Evolutionary conservation across 2,113 vertebrate genomes (phyloP), one percentile per base, ranked within the genome.

Genomic region (Patagioenas fasciata): DNA sequence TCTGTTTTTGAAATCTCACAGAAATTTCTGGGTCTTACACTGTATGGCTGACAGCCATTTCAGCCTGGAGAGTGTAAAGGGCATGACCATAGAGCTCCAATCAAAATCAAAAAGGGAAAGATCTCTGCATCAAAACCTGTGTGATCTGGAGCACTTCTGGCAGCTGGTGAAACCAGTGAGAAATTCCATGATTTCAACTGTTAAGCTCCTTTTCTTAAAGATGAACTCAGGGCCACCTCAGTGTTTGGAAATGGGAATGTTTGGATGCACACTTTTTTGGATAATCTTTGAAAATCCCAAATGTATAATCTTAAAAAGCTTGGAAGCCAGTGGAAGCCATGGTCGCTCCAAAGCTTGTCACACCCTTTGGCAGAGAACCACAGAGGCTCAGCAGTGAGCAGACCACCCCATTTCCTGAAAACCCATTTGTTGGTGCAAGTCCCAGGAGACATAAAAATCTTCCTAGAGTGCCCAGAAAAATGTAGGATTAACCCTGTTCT

Each of bases 351-450:
- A 61, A 95, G 51, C 75, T 47, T 71, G 82, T 91, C 90, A 95
- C 95, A 88, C 91, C 92, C 94, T 85, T 93, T 94, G 92, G 83
- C 95, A 87, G 29, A 54, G 48, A 28, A 21, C 32, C 5, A 11
- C 0, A 1, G 84, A 89, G 60, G 47, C 82, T 67, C 10, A 0
- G 67, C 70, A 38, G 24, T 8, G 50, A 93, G 79, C 74, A 88
- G 88, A 93, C 65, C 85, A 93, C 80, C 92, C 93, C 53, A 78
- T 92, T 95, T 90, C 88, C 89, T 96, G 89, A 82, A 97, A 96
- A 80, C 64, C 24, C 89, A 60, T 92, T 78, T 83, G 91, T 51
- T 85, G 50, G 66, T 87, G 60, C 92, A 80, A 93, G 79, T 81
- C 85, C 40, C 72, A 78, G 71, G 88, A 92, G 83, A 75, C 29